phyloP scores from a whole-genome alignment of 2,888 invertebrate genomes.

The Aricia artaxerxes region DNA sequence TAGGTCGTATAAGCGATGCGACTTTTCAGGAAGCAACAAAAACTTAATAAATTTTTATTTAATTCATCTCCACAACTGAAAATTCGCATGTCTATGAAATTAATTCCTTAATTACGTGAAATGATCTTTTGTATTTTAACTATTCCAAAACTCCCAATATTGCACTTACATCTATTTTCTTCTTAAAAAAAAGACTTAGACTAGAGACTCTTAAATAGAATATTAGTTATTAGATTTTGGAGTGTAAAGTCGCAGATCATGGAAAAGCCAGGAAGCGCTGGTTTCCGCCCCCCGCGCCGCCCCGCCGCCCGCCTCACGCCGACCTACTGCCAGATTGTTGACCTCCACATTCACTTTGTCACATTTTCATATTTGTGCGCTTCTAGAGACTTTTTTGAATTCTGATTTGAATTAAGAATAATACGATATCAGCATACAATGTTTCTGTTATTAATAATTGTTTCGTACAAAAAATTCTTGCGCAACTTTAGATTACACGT shows the following conservation, averaged over 20 bases:
- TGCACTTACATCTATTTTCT: too few species aligned
- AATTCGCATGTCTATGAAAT: too few species aligned
- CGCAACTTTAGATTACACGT: neutral
- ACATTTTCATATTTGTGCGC: constrained; percentile 42
- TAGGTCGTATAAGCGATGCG: too few species aligned
- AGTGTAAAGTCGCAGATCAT: constrained; percentile 13
- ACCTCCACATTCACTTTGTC: constrained; percentile 47
- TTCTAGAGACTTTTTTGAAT: constrained; percentile 25
- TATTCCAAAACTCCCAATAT: too few species aligned
- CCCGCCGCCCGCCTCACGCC: constrained; percentile 45
- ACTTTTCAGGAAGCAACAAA: too few species aligned
- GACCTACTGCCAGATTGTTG: constrained; percentile 68
- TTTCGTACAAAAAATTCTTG: neutral
- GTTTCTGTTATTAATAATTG: too few species aligned
- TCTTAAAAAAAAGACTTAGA: too few species aligned
- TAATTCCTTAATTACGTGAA: too few species aligned
- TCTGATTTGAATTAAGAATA: neutral
- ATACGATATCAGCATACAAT: neutral
- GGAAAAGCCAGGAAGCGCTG: constrained; percentile 39
- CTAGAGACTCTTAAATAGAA: too few species aligned
- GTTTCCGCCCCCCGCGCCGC: constrained; percentile 44
- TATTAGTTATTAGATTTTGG: neutral
- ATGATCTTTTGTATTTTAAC: too few species aligned
- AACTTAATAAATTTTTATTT: too few species aligned
- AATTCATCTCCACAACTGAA: too few species aligned